A percentile compares a stretch with the other conserved stretches of the same genome.
These are phyloP conservation scores for Hipposideros larvatus DNA, from an alignment of 2,797 vertebrate genomes.

Conservation along the genomic window DNA sequence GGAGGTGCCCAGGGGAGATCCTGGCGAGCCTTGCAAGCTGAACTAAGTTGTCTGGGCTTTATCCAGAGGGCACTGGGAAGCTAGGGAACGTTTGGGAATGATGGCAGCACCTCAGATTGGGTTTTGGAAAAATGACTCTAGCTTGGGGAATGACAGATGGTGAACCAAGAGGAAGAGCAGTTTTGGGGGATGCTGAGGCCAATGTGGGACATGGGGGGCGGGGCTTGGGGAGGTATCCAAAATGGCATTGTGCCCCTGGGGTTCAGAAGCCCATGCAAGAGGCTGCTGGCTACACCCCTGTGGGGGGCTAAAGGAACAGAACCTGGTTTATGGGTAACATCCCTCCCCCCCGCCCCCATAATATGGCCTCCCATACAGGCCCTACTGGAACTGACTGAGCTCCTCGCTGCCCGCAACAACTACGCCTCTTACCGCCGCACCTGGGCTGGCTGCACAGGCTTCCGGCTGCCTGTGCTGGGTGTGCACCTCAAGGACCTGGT, in stretches of 20 bases:
- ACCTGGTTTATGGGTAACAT: not conserved
- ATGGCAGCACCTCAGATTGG: not conserved
- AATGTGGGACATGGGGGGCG: not conserved
- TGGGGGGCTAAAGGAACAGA: not conserved
- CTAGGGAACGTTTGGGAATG: not conserved
- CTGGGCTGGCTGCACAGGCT: constrained; percentile 92
- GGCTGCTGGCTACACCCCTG: not conserved
- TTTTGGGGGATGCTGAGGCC: not conserved
- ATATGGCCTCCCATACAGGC: constrained; percentile 84
- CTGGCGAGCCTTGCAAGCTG: not conserved
- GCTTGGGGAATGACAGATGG: not conserved
- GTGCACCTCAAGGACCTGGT: constrained; percentile 96
- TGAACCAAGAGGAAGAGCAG: not conserved
- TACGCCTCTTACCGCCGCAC: constrained; percentile 93
- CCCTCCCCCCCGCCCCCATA: accelerated
- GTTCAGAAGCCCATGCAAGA: not conserved
- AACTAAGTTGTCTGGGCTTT: not conserved
- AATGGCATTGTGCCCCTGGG: not conserved
- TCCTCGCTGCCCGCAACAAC: constrained; percentile 94
- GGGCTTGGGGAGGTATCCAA: not conserved
- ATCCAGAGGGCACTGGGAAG: not conserved
- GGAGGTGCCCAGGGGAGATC: not conserved
- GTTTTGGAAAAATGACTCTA: not conserved
- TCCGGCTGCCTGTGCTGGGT: constrained; percentile 94
- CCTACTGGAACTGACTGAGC: constrained; percentile 94